Evolutionary conservation across 2,113 vertebrate species (phyloP), one percentile per base, ranked within the genome.

Genomic region (Gasterosteus nipponicus): DNA sequence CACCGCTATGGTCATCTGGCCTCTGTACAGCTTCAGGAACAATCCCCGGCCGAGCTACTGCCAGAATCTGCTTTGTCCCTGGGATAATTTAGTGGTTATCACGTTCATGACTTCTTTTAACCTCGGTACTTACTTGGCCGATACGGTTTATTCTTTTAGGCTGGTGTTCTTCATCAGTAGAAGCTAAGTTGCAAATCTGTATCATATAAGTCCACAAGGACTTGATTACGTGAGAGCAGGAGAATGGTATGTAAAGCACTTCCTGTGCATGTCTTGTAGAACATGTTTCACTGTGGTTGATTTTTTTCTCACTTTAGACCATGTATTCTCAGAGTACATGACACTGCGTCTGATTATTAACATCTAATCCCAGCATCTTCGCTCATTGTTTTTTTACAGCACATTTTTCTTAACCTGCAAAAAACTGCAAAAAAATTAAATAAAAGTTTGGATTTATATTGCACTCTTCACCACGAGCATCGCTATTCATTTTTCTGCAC

Each of bases 1-100:
- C 41, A 96, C 95, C 0, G 95, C 94, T 1, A 90, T 92, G 3
- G 3, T 98, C n/a, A 4, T 96, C n/a, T 98, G 96, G 96, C 96
- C 96, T 0, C 1, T 95, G 1, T 97, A 96, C 86, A 89, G 75
- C 82, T 96, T 97, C 68, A 5, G 0, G 7, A 1, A 58, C 0
- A n/a, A 0, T 10, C 26, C 80, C 0, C 0, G n/a, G 0, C 0
- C 72, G 0, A 2, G 2, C 0, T 0, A 0, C 2, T 31, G 0
- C 16, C 1, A 4, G 0, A 3, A 0, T 0, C 0, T 0, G 4
- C 0, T 3, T 1, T 70, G 64, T 62, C 0, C 0, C 0, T 96
- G 94, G 94, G 14, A 95, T 84, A 84, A 59, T 8, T 4, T 42
- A 4, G 87, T 94, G 31, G 95, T 95, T 0, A 58, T 96, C 49